Percentiles rank a stretch among this genome's conserved stretches.
Evolutionary conservation across 2,113 vertebrate species (phyloP).

Genomic region (Rhegmatorhina hoffmannsi): DNA sequence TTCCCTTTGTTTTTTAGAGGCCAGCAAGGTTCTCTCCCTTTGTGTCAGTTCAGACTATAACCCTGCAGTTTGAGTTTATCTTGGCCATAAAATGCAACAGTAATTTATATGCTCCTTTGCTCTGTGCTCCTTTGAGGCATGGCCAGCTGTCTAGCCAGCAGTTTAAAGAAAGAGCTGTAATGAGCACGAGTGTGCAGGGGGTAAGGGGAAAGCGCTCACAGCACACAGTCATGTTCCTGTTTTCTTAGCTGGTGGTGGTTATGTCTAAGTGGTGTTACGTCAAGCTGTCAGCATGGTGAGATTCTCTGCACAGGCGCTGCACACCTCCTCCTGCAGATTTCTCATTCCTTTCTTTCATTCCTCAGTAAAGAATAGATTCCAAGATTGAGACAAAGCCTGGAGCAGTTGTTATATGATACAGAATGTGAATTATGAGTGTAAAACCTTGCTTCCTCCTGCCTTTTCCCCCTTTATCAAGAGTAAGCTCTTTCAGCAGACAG

Average conservation of each 20-base stretch:
- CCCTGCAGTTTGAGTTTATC: constrained; percentile 78
- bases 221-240: background rate
- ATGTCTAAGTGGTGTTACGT: constrained; percentile 56
- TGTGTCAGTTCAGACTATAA: constrained; percentile 70
- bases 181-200: constrained; percentile 24
- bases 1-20: constrained; percentile 43
- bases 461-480: background rate
- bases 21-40: constrained; percentile 33
- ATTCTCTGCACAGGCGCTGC: background rate
- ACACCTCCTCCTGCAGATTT: background rate
- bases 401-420: constrained; percentile 22
- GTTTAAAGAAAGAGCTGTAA: constrained; percentile 78
- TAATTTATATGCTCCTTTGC: constrained; percentile 77
- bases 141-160: constrained; percentile 78
- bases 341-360: constrained; percentile 46
- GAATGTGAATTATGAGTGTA: background rate
- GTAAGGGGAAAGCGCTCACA: background rate
- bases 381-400: constrained; percentile 8
- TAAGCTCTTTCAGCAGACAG: constrained; percentile 9
- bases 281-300: constrained; percentile 1
- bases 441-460: background rate
- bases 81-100: constrained; percentile 77
- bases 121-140: constrained; percentile 67
- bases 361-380: constrained; percentile 10
- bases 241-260: constrained; percentile 36